These are phyloP conservation scores for Ivindomyrus marchei DNA, from an alignment of 2,113 vertebrate genomes.

Conservation along the genomic window DNA sequence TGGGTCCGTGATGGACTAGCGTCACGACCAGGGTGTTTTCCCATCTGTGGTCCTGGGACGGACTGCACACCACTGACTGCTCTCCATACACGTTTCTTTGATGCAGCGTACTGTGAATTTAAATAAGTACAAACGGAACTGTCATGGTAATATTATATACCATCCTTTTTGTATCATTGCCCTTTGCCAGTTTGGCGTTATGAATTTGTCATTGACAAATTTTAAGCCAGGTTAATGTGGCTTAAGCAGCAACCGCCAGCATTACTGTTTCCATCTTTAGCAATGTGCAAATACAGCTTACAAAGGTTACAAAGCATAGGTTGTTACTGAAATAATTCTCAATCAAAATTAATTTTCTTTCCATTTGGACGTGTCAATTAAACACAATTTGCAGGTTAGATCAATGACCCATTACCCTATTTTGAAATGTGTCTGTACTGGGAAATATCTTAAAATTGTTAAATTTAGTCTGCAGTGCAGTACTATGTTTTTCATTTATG, in stretches of 20 bases:
- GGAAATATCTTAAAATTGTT: not conserved
- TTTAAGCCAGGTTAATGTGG: not conserved
- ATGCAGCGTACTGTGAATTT: not conserved
- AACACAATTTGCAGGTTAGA: not conserved
- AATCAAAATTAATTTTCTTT: not conserved
- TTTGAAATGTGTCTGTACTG: not conserved
- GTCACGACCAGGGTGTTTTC: not conserved
- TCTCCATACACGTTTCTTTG: not conserved
- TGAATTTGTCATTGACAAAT: not conserved
- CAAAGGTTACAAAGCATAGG: not conserved
- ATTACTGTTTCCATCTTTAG: not conserved
- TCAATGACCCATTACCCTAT: too few relatives aligned
- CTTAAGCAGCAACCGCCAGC: not conserved
- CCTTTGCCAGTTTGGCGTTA: not conserved
- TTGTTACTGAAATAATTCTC: not conserved
- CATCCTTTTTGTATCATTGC: not conserved
- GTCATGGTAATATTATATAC: not conserved
- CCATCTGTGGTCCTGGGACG: not conserved
- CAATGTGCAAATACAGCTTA: not conserved
- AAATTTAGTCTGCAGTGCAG: not conserved
- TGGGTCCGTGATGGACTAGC: not conserved
- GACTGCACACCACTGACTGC: not conserved
- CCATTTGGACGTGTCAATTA: not conserved
- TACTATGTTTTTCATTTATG: not conserved
- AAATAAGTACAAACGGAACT: not conserved